These are phyloP conservation scores for Myioborus miniatus DNA, from an alignment of 2,797 vertebrate species.

Conservation along the genomic window DNA sequence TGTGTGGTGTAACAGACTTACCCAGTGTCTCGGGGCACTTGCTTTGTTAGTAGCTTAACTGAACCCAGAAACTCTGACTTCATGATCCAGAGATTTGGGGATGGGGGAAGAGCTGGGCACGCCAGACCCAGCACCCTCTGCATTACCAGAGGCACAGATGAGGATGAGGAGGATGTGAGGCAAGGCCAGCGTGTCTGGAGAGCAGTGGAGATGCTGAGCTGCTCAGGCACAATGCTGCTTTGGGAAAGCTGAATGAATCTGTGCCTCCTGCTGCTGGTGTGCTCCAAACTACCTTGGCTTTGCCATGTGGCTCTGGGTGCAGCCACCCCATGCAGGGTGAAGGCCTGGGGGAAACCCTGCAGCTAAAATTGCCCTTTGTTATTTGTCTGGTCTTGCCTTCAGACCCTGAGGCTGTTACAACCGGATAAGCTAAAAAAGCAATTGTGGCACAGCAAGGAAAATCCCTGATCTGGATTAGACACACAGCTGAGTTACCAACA, in stretches of 20 bases:
- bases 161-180: background rate
- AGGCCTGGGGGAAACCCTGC: background rate
- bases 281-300: background rate
- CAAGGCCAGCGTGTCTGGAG: background rate
- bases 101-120: background rate
- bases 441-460: background rate
- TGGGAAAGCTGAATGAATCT: background rate
- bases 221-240: background rate
- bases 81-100: fast-evolving
- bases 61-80: background rate
- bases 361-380: background rate
- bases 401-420: background rate
- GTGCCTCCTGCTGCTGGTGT: background rate
- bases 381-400: background rate
- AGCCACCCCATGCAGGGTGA: background rate
- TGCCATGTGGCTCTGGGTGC: background rate
- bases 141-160: background rate
- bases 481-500: fast-evolving
- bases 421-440: background rate
- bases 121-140: background rate
- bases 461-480: background rate
- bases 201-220: background rate
- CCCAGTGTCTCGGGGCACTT: fast-evolving
- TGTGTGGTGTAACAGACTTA: background rate
- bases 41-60: background rate